These are phyloP conservation scores for Chamaetylas fuelleborni DNA, from an alignment of 2,113 vertebrate species.

Conservation along the genomic window DNA sequence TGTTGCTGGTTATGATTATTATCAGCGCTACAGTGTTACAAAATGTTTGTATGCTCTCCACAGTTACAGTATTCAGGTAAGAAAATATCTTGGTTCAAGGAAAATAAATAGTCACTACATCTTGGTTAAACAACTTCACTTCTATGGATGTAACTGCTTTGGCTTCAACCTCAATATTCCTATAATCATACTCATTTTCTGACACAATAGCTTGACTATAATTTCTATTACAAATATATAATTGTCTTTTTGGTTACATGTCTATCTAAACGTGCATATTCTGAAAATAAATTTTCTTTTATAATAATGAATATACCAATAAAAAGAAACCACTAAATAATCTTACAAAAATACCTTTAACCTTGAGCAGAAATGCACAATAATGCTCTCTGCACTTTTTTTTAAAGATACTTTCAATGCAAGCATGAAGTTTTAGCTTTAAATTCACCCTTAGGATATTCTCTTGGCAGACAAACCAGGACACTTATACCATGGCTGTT, in stretches of 20 bases:
- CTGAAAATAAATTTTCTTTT: neutral
- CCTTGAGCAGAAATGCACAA: neutral
- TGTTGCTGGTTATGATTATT: neutral
- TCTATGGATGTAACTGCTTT: neutral
- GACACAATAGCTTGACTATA: neutral
- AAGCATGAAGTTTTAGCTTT: neutral
- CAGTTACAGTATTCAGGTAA: neutral
- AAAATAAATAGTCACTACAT: neutral
- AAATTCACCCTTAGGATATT: neutral
- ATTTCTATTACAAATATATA: neutral
- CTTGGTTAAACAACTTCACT: neutral
- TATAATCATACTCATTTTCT: neutral
- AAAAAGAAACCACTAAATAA: neutral
- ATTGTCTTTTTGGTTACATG: neutral
- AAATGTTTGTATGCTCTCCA: accelerated
- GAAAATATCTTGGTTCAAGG: neutral
- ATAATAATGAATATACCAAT: neutral
- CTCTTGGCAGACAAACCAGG: neutral
- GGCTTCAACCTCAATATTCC: neutral
- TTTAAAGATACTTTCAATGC: neutral
- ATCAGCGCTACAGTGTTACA: neutral
- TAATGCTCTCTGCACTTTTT: neutral
- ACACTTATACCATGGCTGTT: neutral
- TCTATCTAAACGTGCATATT: neutral
- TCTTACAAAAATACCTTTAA: neutral